Percentiles rank a stretch among this genome's conserved stretches.
phyloP scores from a whole-genome alignment of 2,797 vertebrate species.

The Epinephelus malabaricus region DNA sequence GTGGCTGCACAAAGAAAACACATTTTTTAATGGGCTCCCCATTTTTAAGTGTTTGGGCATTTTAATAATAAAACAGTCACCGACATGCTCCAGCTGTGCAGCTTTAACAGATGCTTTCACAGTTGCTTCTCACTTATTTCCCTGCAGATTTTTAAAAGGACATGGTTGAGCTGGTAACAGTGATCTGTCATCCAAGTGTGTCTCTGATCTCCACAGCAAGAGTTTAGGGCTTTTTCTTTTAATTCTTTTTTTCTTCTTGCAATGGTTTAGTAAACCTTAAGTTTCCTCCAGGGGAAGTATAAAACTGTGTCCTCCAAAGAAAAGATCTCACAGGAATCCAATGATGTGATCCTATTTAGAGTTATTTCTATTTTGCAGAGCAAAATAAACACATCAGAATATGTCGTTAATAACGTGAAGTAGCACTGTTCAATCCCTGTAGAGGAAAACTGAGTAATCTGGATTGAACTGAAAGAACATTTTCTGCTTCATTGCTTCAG shows the following conservation, averaged over 20 bases:
- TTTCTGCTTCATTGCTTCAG: slow-evolving; percentile 1
- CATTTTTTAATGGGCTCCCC: background rate
- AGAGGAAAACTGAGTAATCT: background rate
- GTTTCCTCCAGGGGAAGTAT: background rate
- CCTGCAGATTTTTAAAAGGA: slow-evolving; percentile 5
- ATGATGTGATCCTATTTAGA: background rate
- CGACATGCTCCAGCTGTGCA: slow-evolving; percentile 29
- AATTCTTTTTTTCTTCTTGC: background rate
- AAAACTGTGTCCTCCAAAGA: background rate
- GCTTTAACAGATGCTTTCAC: slow-evolving; percentile 38
- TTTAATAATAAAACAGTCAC: background rate
- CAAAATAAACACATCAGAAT: background rate
- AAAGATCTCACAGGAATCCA: background rate
- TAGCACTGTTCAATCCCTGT: background rate
- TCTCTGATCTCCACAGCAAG: background rate
- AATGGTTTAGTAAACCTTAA: background rate
- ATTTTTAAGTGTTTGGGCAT: background rate
- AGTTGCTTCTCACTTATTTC: slow-evolving; percentile 24
- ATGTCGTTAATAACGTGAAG: background rate
- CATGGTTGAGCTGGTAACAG: background rate
- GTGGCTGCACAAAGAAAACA: slow-evolving; percentile 3
- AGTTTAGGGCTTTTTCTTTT: background rate
- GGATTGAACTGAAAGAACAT: slow-evolving; percentile 13
- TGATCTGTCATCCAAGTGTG: background rate
- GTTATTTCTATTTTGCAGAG: background rate